A percentile compares a stretch with the other conserved stretches of the same genome.
phyloP scores from a whole-genome alignment of 2,113 vertebrate genomes.

The Illadopsis cleaveri region DNA sequence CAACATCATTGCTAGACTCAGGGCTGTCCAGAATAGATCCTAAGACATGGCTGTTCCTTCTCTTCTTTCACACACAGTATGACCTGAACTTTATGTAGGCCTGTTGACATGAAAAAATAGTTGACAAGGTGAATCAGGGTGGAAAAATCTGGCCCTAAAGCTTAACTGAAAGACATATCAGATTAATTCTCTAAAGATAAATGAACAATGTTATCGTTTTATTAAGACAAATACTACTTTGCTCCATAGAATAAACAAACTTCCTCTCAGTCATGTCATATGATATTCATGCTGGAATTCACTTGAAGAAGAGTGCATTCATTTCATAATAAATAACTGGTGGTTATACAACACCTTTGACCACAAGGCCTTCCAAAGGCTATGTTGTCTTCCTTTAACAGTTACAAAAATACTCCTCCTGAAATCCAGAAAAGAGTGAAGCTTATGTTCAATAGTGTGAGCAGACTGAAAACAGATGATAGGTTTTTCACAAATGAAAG shows the following conservation, averaged over 20 bases:
- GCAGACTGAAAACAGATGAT: not conserved
- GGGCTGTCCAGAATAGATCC: not conserved
- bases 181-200: slow-evolving; percentile 8
- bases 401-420: not conserved
- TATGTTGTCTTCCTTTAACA: not conserved
- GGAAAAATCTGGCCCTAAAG: slow-evolving; percentile 11
- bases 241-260: slow-evolving; percentile 34
- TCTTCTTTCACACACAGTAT: not conserved
- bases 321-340: slow-evolving; percentile 36
- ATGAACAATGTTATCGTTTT: slow-evolving; percentile 45
- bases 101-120: not conserved
- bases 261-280: slow-evolving; percentile 30
- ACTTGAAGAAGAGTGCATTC: slow-evolving; percentile 26
- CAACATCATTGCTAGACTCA: not conserved
- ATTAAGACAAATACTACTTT: slow-evolving; percentile 46
- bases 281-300: slow-evolving; percentile 41
- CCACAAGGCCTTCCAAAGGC: not conserved
- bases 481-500: not conserved
- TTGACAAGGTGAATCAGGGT: not conserved
- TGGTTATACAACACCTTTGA: slow-evolving; percentile 45
- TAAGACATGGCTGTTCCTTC: not conserved
- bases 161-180: not conserved
- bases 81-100: not conserved
- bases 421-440: not conserved
- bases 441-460: not conserved